A percentile compares a stretch with the other conserved stretches of the same genome.
Evolutionary conservation across 2,797 vertebrate species (phyloP).

Genomic region (Clamator glandarius): DNA sequence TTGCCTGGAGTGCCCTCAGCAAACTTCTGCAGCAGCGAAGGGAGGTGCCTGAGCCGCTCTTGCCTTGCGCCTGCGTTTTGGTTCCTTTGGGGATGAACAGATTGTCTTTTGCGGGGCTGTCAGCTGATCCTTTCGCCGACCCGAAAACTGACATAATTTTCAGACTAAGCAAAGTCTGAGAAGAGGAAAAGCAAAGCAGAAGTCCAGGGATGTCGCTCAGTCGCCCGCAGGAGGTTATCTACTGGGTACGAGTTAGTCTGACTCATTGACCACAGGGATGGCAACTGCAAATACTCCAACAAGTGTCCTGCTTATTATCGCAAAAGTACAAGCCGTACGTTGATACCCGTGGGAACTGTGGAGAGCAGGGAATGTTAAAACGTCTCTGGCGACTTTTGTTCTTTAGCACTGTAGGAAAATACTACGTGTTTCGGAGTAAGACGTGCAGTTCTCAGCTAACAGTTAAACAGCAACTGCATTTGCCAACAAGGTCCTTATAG

Average conservation of each 20-base stretch:
- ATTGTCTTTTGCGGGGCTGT: not conserved
- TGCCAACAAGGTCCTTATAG: not conserved
- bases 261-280: not conserved
- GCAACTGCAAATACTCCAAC: not conserved
- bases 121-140: not conserved
- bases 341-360: not conserved
- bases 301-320: not conserved
- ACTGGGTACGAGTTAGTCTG: not conserved
- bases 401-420: not conserved
- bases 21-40: not conserved
- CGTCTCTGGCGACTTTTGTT: not conserved
- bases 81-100: not conserved
- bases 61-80: not conserved
- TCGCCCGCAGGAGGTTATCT: not conserved
- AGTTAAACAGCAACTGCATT: not conserved
- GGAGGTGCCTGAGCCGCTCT: not conserved
- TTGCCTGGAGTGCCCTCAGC: not conserved
- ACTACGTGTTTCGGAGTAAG: not conserved
- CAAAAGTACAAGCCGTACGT: not conserved
- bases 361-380: not conserved
- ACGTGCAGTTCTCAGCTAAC: not conserved
- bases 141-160: not conserved
- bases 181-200: conserved; percentile 27
- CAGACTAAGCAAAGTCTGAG: not conserved
- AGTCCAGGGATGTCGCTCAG: not conserved